phyloP scores from a whole-genome alignment of 2,113 vertebrate genomes.

The Channa argus region DNA sequence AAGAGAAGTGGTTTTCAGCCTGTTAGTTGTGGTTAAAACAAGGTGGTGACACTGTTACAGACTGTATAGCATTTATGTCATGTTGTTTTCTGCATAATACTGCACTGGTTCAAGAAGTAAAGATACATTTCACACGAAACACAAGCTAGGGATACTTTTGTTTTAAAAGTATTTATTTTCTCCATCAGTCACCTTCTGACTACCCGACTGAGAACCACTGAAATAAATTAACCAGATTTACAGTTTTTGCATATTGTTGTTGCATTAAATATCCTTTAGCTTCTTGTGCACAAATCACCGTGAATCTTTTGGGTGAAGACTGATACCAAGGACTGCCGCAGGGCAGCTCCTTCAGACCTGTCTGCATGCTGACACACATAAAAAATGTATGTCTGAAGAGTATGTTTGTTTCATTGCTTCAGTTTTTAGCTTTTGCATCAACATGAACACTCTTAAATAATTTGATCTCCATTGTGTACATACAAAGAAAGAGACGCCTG shows the following conservation, averaged over 20 bases:
- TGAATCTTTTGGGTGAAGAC: conserved; percentile 41
- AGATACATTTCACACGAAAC: too few relatives aligned
- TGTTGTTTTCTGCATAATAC: too few relatives aligned
- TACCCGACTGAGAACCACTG: conserved; percentile 40
- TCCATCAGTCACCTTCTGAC: neutral
- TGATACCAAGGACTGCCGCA: conserved; percentile 58
- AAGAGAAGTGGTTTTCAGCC: conserved; percentile 58
- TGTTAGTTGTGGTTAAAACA: neutral
- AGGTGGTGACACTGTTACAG: neutral
- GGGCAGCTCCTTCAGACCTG: conserved; percentile 63
- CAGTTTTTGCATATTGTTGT: conserved; percentile 24
- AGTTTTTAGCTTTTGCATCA: conserved; percentile 26
- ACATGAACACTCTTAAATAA: conserved; percentile 16
- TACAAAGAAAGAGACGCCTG: conserved; percentile 32
- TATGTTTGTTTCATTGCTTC: conserved; percentile 19
- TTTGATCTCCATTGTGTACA: conserved; percentile 3
- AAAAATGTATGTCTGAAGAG: neutral
- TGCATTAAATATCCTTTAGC: conserved; percentile 37
- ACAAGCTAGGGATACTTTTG: neutral
- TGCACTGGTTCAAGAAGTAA: neutral
- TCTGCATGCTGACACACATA: conserved; percentile 64
- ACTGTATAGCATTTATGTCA: neutral
- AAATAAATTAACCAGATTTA: conserved; percentile 15
- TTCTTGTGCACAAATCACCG: conserved; percentile 30
- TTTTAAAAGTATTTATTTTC: neutral